Evolutionary conservation across 2,113 vertebrate genomes (phyloP).

Genomic region (Oreocharis arfaki): DNA sequence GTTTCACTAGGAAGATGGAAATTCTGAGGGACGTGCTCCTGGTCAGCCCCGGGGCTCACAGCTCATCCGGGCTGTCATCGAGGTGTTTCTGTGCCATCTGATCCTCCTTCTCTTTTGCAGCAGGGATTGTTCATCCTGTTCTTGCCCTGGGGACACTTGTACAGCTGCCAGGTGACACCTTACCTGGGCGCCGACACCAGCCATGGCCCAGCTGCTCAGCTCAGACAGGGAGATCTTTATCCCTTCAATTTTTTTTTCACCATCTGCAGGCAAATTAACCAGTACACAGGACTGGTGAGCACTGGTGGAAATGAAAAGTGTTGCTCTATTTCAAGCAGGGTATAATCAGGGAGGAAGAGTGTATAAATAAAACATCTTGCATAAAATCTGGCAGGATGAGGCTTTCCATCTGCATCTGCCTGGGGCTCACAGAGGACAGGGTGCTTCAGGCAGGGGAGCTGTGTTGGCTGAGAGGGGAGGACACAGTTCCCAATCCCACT

Average conservation of each 20-base stretch:
- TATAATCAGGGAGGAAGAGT: neutral
- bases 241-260: neutral
- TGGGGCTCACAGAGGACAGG: neutral
- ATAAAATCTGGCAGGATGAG: neutral
- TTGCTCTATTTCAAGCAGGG: neutral
- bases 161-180: neutral
- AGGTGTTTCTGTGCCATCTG: neutral
- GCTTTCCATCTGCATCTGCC: neutral
- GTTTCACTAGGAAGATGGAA: neutral
- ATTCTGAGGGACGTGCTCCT: accelerated
- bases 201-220: neutral
- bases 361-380: neutral
- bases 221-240: neutral
- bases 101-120: neutral
- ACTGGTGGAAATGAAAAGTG: neutral
- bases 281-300: neutral
- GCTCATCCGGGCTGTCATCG: neutral
- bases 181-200: neutral
- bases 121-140: neutral
- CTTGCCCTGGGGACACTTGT: neutral
- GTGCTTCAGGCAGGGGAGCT: accelerated
- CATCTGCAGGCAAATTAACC: neutral
- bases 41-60: accelerated
- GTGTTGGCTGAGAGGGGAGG: neutral
- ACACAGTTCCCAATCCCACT: accelerated